Evolutionary conservation across 1,140 invertebrate genomes (phyloP).

Genomic region (Paralvinella palmiformis): DNA sequence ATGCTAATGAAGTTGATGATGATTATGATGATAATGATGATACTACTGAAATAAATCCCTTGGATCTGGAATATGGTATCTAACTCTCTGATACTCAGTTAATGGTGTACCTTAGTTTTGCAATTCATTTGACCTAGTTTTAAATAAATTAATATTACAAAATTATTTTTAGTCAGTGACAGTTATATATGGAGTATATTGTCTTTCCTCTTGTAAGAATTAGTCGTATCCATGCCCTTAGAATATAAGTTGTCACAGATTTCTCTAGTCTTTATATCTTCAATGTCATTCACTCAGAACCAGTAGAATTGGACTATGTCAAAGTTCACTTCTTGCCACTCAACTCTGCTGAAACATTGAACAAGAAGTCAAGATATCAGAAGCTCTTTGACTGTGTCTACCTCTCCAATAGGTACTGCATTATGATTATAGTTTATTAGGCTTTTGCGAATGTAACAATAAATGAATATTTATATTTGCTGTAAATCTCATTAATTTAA

Average conservation of each 20-base stretch:
- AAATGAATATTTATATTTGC: no score
- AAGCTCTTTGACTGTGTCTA: constrained; percentile 7
- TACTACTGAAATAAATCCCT: not conserved
- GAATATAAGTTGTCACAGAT: not conserved
- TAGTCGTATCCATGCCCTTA: not conserved
- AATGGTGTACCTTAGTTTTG: not conserved
- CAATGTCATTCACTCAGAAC: not conserved
- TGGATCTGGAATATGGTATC: not conserved
- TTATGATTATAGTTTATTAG: no score
- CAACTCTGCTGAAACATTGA: not conserved
- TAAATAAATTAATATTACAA: not conserved
- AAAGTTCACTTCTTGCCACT: constrained; percentile 6
- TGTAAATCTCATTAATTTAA: no score
- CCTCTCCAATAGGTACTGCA: constrained; percentile 6
- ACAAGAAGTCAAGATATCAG: constrained; percentile 8
- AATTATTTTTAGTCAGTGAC: not conserved
- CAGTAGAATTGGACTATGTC: not conserved
- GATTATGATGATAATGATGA: not conserved
- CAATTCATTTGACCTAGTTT: not conserved
- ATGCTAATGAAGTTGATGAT: not conserved
- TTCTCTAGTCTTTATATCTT: not conserved
- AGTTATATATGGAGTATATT: not conserved
- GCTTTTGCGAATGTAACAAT: no score
- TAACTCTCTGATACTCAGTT: not conserved
- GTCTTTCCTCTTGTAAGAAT: not conserved